A percentile compares a stretch with the other conserved stretches of the same genome.
Evolutionary conservation across 1,140 invertebrate species (phyloP).

Genomic region (Rhopalosiphum padi): DNA sequence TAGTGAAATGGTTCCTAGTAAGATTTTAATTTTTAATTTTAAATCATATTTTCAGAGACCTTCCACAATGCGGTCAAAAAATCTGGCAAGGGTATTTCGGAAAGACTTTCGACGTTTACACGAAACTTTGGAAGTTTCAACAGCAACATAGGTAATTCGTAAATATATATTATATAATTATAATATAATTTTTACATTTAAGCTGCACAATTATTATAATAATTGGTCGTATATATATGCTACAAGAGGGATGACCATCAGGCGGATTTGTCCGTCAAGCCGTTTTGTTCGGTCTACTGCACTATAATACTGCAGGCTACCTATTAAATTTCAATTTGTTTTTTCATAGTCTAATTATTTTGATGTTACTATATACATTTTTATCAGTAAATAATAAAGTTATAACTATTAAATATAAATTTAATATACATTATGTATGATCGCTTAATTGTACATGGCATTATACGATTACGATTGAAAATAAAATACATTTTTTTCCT

Average conservation of each 20-base stretch:
- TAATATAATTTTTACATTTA: background rate
- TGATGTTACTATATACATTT: background rate
- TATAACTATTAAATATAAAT: background rate
- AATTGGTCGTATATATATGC: conserved; percentile 6
- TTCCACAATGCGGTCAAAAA: conserved; percentile 96
- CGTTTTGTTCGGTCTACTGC: background rate
- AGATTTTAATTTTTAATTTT: background rate
- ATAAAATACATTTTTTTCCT: background rate
- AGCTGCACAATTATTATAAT: background rate
- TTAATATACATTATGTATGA: background rate
- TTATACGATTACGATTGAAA: background rate
- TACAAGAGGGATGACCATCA: background rate
- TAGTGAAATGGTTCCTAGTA: no score
- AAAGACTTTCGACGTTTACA: conserved; percentile 97
- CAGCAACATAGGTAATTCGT: conserved; percentile 85
- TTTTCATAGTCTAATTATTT: background rate
- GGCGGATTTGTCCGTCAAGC: background rate
- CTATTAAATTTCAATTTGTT: background rate
- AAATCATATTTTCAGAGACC: conserved; percentile 76
- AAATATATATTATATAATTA: background rate
- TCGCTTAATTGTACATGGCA: background rate
- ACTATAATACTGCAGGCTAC: background rate
- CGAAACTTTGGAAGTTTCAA: conserved; percentile 98
- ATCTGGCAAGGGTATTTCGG: conserved; percentile 99
- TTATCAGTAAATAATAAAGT: background rate